Base-by-base conservation (phyloP, 2,888 invertebrate species). In the Sclerodermus sp. region DNA sequence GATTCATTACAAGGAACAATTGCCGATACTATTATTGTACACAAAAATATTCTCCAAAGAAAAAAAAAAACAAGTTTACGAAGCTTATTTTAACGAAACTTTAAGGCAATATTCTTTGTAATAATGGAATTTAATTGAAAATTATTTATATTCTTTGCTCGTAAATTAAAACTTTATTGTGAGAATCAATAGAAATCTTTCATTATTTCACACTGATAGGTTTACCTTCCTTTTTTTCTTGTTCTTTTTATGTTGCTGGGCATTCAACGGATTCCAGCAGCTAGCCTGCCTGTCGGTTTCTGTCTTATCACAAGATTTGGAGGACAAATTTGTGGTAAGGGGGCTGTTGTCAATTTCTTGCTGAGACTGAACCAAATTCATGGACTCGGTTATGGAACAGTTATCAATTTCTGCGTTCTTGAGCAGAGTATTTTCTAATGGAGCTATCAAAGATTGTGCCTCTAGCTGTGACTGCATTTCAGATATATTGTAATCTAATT, bases 141-240 rank as follows among this genome's bases (percentile, higher is more conserved):
- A 23, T 23, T 14, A 4, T 10, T 36, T 36, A 12, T 4, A 36
- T 36, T 36, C 3, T 36, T 36, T n/a, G 12, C n/a, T 13, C 13
- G 36, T 36, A 4, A 23, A 49, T 40, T 23, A 5, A 5, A 23
- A 23, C 8, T 23, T 5, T 23, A 23, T 23, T 23, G 4, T 5
- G 3, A 23, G 8, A 23, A 5, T 23, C 23, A 23, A 23, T 42
- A 49, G 37, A 37, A 45, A 18, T 34, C 29, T 45, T 52, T 52
- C 53, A 48, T 51, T 54, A 42, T 45, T 53, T 56, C 54, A 49
- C 51, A 60, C 37, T 46, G 58, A 48, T 38, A 51, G 47, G 58
- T 64, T 74, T 74, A 74, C 74, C 74, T 74, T 74, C 73, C 71
- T 71, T 62, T 71, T 74, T 74, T 74, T 74, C 74, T 74, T 75